Evolutionary conservation across 2,888 invertebrate species (phyloP).

Genomic region (Tortrix viridana): DNA sequence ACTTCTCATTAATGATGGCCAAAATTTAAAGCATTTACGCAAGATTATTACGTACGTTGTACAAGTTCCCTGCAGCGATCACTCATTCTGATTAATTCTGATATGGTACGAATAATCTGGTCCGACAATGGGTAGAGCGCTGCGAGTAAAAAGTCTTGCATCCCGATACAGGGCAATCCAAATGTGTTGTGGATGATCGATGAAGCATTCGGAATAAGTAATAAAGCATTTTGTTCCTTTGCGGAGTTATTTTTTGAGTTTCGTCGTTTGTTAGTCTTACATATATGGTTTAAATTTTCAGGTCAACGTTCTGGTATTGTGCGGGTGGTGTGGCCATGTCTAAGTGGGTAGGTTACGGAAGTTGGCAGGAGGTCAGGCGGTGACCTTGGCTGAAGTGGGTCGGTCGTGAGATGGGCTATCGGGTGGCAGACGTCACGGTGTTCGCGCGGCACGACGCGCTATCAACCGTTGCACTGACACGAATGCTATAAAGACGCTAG

Average conservation of each 20-base stretch:
- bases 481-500: slow-evolving; percentile 24
- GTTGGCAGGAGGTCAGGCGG: slow-evolving; percentile 76
- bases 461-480: slow-evolving; percentile 36
- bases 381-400: slow-evolving; percentile 81
- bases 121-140: slow-evolving; percentile 21
- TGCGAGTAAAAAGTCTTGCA: slow-evolving; percentile 39
- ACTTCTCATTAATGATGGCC: slow-evolving; percentile 29
- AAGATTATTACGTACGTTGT: slow-evolving; percentile 38
- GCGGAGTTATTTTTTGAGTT: slow-evolving; percentile 32
- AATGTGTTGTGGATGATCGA: slow-evolving; percentile 44
- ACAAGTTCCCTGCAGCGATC: slow-evolving; percentile 39
- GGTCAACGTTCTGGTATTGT: slow-evolving; percentile 33
- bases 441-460: slow-evolving; percentile 37
- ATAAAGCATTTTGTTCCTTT: slow-evolving; percentile 40
- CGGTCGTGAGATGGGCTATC: slow-evolving; percentile 83
- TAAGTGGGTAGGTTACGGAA: slow-evolving; percentile 55
- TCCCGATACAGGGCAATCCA: slow-evolving; percentile 42
- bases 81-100: slow-evolving; percentile 38
- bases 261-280: slow-evolving; percentile 16
- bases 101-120: slow-evolving; percentile 38
- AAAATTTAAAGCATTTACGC: slow-evolving; percentile 30
- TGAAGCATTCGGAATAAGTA: slow-evolving; percentile 41
- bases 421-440: slow-evolving; percentile 82
- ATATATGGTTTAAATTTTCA: slow-evolving; percentile 11
- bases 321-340: slow-evolving; percentile 26